Evolutionary conservation across 2,888 invertebrate genomes (phyloP).

Genomic region (Drosophila subsilvestris): DNA sequence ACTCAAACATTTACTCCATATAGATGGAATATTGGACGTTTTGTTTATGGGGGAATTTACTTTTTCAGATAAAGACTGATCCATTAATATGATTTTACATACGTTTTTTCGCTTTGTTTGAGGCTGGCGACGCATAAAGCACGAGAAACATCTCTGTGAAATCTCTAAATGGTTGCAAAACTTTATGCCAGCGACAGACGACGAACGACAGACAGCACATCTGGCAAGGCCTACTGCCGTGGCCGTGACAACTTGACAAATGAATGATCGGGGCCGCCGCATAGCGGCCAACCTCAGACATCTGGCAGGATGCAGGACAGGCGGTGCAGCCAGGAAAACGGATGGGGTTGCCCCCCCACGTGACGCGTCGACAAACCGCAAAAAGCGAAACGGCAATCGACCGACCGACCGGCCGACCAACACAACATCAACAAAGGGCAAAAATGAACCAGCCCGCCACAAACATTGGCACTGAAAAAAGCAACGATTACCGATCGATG

Average conservation of each 20-base stretch:
- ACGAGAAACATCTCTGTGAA: slow-evolving; percentile 9
- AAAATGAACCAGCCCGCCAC: slow-evolving; percentile 30
- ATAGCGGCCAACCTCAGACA: slow-evolving; percentile 58
- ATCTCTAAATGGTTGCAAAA: slow-evolving; percentile 44
- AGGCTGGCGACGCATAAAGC: not conserved
- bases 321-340: not conserved
- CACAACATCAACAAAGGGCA: slow-evolving; percentile 35
- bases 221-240: slow-evolving; percentile 6
- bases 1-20: too few species aligned
- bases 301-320: slow-evolving; percentile 9
- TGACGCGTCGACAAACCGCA: slow-evolving; percentile 74
- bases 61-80: not conserved
- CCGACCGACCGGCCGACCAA: slow-evolving; percentile 25
- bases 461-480: slow-evolving; percentile 56
- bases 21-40: not conserved
- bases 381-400: slow-evolving; percentile 49
- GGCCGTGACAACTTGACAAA: slow-evolving; percentile 72
- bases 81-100: not conserved
- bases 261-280: slow-evolving; percentile 67
- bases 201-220: slow-evolving; percentile 5
- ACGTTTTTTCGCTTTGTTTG: not conserved
- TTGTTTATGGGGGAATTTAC: not conserved
- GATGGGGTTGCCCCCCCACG: slow-evolving; percentile 39
- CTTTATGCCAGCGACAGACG: slow-evolving; percentile 43
- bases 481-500: slow-evolving; percentile 64